Percentiles rank a stretch among this genome's conserved stretches.
Conservation (phyloP, 2,888 invertebrate species). For the Andrena bucephala region DNA sequence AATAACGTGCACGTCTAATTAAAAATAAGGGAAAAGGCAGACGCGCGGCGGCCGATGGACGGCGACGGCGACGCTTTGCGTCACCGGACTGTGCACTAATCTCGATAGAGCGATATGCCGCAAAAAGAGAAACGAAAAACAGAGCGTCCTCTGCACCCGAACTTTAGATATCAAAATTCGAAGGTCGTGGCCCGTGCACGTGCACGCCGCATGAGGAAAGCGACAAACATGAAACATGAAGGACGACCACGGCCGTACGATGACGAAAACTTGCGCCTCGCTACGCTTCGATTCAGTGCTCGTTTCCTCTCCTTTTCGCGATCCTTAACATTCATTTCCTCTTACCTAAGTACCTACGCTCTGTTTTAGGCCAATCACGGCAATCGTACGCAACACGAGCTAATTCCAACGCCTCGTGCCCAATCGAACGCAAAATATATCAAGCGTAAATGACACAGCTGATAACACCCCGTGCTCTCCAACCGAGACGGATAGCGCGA, state of each 20-base stretch:
- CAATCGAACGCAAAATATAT: not conserved
- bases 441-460: not conserved
- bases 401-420: not conserved
- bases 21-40: not conserved
- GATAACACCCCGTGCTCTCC: constrained; percentile 29
- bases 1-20: not conserved
- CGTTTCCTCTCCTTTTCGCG: no score
- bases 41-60: not conserved
- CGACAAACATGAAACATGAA: constrained; percentile 31
- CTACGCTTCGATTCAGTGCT: no score
- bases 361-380: no score
- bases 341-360: no score
- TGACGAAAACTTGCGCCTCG: not conserved
- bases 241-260: not conserved
- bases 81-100: constrained; percentile 29
- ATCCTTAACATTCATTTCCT: no score
- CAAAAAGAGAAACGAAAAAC: constrained; percentile 44
- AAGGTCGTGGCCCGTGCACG: constrained; percentile 66
- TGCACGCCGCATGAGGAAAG: constrained; percentile 56
- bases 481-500: constrained; percentile 34
- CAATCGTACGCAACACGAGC: no score
- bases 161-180: constrained; percentile 67
- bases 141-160: constrained; percentile 62
- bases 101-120: constrained; percentile 30
- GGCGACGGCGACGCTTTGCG: constrained; percentile 13